phyloP scores from a whole-genome alignment of 2,797 vertebrate species.

The Jordanella pulchra region DNA sequence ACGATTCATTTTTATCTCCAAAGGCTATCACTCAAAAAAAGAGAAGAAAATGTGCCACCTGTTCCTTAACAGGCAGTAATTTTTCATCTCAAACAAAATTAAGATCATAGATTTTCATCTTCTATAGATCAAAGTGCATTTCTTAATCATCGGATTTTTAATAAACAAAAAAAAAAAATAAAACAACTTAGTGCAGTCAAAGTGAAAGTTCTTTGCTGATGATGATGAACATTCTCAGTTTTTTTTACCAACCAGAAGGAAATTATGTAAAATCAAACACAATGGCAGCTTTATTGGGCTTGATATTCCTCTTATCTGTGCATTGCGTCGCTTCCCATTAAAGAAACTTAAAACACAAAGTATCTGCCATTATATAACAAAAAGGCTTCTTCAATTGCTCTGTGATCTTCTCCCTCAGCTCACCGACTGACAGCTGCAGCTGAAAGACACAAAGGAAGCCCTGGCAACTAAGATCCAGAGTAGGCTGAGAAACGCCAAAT shows the following conservation, averaged over 20 bases:
- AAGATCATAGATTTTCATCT: background rate
- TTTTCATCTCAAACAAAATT: background rate
- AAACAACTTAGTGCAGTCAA: background rate
- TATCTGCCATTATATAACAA: background rate
- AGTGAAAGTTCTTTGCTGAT: background rate
- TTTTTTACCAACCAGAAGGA: background rate
- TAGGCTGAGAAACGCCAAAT: slow-evolving; percentile 27
- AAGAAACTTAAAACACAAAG: background rate
- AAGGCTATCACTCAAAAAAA: background rate
- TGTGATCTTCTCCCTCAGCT: slow-evolving; percentile 9
- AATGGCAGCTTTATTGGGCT: background rate
- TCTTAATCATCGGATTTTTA: background rate
- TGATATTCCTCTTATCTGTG: background rate
- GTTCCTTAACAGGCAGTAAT: background rate
- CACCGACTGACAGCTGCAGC: slow-evolving; percentile 19
- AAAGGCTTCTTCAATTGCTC: background rate
- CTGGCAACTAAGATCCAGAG: slow-evolving; percentile 37
- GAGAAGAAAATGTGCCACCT: background rate
- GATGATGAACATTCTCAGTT: background rate
- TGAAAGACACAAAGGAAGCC: slow-evolving; percentile 29
- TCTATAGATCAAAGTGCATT: background rate
- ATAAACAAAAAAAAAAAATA: background rate
- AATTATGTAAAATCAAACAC: background rate
- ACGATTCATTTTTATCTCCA: background rate
- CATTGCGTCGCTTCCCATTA: background rate